Base-by-base conservation (phyloP, 2,113 vertebrate species). In the Oreotrochilus melanogaster region DNA sequence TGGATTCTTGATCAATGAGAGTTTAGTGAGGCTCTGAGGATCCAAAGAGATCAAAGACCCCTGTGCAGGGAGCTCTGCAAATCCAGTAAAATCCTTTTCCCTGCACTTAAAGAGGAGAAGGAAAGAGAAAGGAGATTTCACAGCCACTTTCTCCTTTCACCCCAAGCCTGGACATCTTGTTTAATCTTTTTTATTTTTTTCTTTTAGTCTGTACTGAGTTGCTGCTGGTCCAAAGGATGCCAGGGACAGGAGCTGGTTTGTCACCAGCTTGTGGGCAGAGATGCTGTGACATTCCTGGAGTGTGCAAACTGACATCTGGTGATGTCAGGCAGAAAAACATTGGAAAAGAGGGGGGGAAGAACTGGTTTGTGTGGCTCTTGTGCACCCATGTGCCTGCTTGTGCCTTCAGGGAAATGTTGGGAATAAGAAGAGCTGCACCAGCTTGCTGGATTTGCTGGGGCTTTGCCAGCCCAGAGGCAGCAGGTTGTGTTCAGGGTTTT, bases 371-470 rank as follows among this genome's bases (percentile, higher is more conserved):
- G 12, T 50, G 14, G 5, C 5, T 21, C 9, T 10, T 6, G 19
- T 23, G 33, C 11, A 1, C 23, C 8, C 23, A 0, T 7, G 12
- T 23, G 24, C 5, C 0, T 33, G 22, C 7, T 42, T 10, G 1
- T 24, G 17, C 5, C 50, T 31, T 60, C 9, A 19, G 48, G 53
- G 47, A 23, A 6, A 0, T 4, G 57, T 24, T 69, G 3, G 6
- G 30, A 30, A 75, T 10, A 28, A 21, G 30, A 43, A 8, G 25
- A 54, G 47, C 27, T 50, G 37, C 50, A 51, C 39, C 45, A 30
- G 66, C 66, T 47, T 66, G 31, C 35, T 57, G 35, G 19, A 0
- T 62, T n/a, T 30, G 4, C 67, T 27, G 14, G 62, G 48, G 24
- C 11, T 19, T 54, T 10, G 27, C 25, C 22, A 9, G 21, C 42